Percentiles rank a stretch among this genome's conserved stretches.
These are phyloP conservation scores for Vannuccia rotundouncinata DNA, from an alignment of 2,888 invertebrate species.

Conservation along the genomic window DNA sequence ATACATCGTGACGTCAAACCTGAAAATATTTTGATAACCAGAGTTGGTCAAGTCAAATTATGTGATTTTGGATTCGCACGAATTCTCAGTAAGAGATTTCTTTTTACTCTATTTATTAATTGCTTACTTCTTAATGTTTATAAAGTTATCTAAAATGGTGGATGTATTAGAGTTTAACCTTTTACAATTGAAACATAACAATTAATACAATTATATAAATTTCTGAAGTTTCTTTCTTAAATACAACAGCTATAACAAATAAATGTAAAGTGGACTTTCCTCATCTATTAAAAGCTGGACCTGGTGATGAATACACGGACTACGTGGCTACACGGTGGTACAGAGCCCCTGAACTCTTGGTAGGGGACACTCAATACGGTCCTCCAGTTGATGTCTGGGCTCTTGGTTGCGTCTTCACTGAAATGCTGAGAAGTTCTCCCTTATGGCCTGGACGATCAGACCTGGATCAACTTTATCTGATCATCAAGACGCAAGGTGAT, in stretches of 20 bases:
- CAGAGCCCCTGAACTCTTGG: constrained; percentile 85
- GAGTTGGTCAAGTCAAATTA: constrained; percentile 84
- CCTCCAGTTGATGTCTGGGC: constrained; percentile 94
- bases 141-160: too few species aligned
- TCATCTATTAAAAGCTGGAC: too few species aligned
- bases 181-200: too few species aligned
- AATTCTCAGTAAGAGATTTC: constrained; percentile 64
- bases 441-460: constrained; percentile 95
- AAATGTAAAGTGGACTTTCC: constrained; percentile 34
- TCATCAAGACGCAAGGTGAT: constrained; percentile 72
- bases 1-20: constrained; percentile 96
- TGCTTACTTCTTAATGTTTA: too few species aligned
- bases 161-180: too few species aligned
- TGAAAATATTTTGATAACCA: constrained; percentile 89
- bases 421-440: constrained; percentile 57
- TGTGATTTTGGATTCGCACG: constrained; percentile 98
- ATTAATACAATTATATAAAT: neutral
- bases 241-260: neutral
- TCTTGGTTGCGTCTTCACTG: constrained; percentile 65
- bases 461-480: constrained; percentile 88
- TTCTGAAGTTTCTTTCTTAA: too few species aligned
- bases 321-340: constrained; percentile 99
- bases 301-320: constrained; percentile 95
- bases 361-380: constrained; percentile 74
- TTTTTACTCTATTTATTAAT: neutral